A percentile compares a stretch with the other conserved stretches of the same genome.
These are phyloP conservation scores for Drosophila rufa DNA, from an alignment of 1,140 invertebrate species.

Conservation along the genomic window DNA sequence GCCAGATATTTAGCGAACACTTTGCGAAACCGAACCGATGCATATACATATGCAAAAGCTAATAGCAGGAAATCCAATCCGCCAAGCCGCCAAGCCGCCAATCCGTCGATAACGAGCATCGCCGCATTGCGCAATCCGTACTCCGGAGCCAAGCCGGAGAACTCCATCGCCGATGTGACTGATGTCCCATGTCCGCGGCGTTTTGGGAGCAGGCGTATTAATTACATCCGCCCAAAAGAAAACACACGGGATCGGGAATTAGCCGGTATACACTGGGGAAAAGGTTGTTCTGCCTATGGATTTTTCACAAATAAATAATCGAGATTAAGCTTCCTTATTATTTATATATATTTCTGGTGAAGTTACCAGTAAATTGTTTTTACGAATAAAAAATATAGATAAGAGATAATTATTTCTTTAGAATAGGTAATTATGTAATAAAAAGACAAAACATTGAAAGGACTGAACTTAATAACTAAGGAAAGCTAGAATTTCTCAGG, in stretches of 20 bases:
- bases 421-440: too few relatives aligned
- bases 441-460: too few relatives aligned
- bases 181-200: slow-evolving; percentile 8
- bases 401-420: too few relatives aligned
- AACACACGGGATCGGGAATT: slow-evolving; percentile 18
- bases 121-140: slow-evolving; percentile 19
- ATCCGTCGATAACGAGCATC: slow-evolving; percentile 19
- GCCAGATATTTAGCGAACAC: slow-evolving; percentile 40
- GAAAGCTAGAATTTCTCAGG: too few relatives aligned
- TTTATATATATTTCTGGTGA: too few relatives aligned
- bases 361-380: too few relatives aligned
- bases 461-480: too few relatives aligned
- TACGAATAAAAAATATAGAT: too few relatives aligned
- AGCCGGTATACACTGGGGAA: slow-evolving; percentile 3
- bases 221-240: slow-evolving; percentile 43
- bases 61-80: slow-evolving; percentile 31
- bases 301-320: not conserved
- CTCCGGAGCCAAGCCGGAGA: slow-evolving; percentile 17
- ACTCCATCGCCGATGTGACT: slow-evolving; percentile 21
- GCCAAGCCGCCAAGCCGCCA: slow-evolving; percentile 5
- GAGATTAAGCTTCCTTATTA: not conserved
- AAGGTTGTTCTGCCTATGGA: not conserved
- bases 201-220: slow-evolving; percentile 37
- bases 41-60: slow-evolving; percentile 21
- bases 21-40: slow-evolving; percentile 33